These are phyloP conservation scores for Prosapia bicincta DNA, from an alignment of 2,888 invertebrate species.

Conservation along the genomic window DNA sequence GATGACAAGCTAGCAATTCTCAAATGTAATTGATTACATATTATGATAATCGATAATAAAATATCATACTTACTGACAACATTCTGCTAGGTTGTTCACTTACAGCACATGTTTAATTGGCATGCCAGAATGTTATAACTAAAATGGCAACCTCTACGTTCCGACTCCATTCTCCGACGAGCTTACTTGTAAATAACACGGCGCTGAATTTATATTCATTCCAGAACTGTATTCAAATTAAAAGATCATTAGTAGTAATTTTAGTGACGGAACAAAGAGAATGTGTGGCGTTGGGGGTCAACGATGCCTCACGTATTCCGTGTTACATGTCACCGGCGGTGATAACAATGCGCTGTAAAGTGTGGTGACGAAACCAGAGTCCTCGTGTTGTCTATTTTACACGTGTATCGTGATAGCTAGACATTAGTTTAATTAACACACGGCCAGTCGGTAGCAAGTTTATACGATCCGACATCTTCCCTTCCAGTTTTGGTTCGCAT, in stretches of 20 bases:
- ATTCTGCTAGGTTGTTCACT: too few relatives aligned
- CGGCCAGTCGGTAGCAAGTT: background rate
- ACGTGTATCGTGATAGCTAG: background rate
- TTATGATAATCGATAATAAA: too few relatives aligned
- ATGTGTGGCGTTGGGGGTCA: background rate
- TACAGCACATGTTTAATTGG: too few relatives aligned
- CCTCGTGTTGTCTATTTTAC: background rate
- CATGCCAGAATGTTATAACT: too few relatives aligned
- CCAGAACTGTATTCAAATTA: background rate
- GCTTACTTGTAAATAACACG: too few relatives aligned
- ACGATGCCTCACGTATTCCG: background rate
- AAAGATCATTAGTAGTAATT: background rate
- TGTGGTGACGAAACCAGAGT: background rate
- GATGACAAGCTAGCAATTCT: too few relatives aligned
- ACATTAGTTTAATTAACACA: background rate
- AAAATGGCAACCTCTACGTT: too few relatives aligned
- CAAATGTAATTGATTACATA: too few relatives aligned
- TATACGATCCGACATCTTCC: background rate
- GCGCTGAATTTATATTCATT: too few relatives aligned
- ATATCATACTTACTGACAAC: too few relatives aligned
- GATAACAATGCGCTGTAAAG: background rate
- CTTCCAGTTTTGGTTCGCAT: background rate
- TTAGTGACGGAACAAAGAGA: background rate
- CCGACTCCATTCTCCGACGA: too few relatives aligned
- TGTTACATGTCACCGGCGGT: background rate